phyloP scores from a whole-genome alignment of 2,888 invertebrate species.

The Hecatera dysodea region DNA sequence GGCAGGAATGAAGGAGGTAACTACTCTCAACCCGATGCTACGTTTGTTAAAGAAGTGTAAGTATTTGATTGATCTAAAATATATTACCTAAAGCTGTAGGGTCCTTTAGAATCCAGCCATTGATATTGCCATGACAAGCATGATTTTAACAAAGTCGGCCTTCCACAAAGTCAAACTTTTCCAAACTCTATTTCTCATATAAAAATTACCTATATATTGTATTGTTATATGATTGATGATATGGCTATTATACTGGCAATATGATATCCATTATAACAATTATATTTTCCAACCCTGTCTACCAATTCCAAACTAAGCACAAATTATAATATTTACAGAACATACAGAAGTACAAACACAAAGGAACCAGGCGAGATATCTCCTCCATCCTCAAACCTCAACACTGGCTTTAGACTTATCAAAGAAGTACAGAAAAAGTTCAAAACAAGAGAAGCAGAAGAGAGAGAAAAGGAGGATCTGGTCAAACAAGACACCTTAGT shows the following conservation, averaged over 20 bases:
- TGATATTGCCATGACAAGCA: too few species aligned
- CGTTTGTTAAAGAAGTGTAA: conserved; percentile 99
- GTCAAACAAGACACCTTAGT: conserved; percentile 99
- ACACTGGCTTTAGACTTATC: conserved; percentile 98
- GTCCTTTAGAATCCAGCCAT: too few species aligned
- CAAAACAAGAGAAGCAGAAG: conserved; percentile 99
- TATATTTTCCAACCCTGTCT: neutral
- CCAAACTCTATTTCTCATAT: too few species aligned
- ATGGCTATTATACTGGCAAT: too few species aligned
- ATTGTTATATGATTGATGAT: too few species aligned
- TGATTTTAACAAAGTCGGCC: too few species aligned
- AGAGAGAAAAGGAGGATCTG: conserved; percentile 99
- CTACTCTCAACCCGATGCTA: conserved; percentile 98
- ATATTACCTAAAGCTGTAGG: neutral
- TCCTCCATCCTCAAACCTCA: conserved; percentile 98
- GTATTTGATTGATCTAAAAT: conserved; percentile 77
- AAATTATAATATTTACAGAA: conserved; percentile 87
- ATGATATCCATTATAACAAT: too few species aligned
- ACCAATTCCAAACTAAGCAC: neutral
- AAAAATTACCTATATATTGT: too few species aligned
- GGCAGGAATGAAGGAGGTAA: conserved; percentile 97
- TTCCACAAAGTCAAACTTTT: too few species aligned
- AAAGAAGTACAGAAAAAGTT: conserved; percentile 99
- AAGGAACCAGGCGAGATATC: conserved; percentile 99
- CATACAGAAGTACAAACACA: conserved; percentile 98